Conservation (phyloP, 1,140 invertebrate genomes). For the Drosophila jambulina region DNA sequence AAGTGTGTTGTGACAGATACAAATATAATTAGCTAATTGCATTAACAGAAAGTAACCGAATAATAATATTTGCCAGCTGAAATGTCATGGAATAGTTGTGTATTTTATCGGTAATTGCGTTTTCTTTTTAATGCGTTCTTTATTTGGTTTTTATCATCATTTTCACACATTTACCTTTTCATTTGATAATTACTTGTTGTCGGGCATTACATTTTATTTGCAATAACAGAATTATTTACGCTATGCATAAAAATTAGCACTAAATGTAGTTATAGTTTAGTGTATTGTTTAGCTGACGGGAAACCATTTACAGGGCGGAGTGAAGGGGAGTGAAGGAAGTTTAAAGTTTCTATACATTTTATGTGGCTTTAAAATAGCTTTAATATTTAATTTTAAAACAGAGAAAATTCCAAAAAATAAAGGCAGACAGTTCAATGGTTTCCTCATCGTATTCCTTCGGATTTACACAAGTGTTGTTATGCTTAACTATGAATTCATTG, state of each 20-base stretch:
- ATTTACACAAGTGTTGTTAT: constrained; percentile 26
- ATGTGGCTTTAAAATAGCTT: not conserved
- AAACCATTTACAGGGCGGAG: constrained; percentile 21
- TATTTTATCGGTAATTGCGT: constrained; percentile 32
- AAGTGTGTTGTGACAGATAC: constrained; percentile 22
- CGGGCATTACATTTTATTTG: constrained; percentile 24
- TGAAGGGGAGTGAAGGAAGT: not conserved
- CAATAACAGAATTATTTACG: constrained; percentile 67
- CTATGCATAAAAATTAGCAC: constrained; percentile 76
- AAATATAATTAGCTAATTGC: constrained; percentile 62
- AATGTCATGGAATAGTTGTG: constrained; percentile 44
- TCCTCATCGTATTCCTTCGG: constrained; percentile 12
- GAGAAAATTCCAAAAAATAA: not conserved
- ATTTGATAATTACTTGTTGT: constrained; percentile 55
- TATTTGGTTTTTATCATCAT: constrained; percentile 8
- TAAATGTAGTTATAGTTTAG: constrained; percentile 59
- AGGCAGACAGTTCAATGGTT: constrained; percentile 13
- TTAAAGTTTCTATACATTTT: constrained; percentile 10
- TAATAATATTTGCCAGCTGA: constrained; percentile 34
- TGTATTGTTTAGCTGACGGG: constrained; percentile 29
- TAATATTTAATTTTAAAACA: not conserved
- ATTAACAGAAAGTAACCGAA: constrained; percentile 41
- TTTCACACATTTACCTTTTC: constrained; percentile 52
- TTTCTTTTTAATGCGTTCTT: constrained; percentile 1
- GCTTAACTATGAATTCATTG: constrained; percentile 44